A percentile compares a stretch with the other conserved stretches of the same genome.
Conservation (phyloP, 2,113 vertebrate genomes). For the Osmerus mordax region DNA sequence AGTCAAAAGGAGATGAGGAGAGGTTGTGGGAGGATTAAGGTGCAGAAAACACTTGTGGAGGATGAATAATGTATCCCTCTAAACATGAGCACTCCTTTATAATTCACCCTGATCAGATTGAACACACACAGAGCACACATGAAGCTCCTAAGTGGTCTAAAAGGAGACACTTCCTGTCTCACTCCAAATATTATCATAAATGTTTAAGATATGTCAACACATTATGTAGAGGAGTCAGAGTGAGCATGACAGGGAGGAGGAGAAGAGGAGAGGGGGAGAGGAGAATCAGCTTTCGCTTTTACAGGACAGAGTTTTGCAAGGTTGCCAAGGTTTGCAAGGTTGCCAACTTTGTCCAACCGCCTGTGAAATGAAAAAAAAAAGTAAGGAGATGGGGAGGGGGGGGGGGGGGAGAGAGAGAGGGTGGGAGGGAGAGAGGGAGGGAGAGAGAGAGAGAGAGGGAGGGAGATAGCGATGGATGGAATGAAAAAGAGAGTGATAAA, state of each 20-base stretch:
- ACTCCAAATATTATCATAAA: background rate
- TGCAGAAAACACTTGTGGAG: background rate
- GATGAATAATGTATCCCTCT: slow-evolving; percentile 1
- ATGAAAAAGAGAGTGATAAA: too few species aligned
- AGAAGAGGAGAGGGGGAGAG: background rate
- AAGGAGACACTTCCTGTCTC: slow-evolving; percentile 1
- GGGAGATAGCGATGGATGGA: too few species aligned
- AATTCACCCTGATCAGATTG: slow-evolving; percentile 4
- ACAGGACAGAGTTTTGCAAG: too few species aligned
- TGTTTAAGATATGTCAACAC: slow-evolving; percentile 5
- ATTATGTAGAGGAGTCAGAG: background rate
- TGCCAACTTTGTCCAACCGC: too few species aligned
- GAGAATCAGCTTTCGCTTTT: too few species aligned
- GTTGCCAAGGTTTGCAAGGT: too few species aligned
- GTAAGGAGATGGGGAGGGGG: too few species aligned
- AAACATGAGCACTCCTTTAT: slow-evolving; percentile 12
- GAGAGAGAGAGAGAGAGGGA: too few species aligned
- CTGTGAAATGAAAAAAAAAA: too few species aligned
- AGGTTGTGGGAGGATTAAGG: background rate
- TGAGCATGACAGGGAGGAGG: background rate
- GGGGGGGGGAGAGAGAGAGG: too few species aligned
- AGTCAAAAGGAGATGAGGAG: too few species aligned
- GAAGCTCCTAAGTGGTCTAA: background rate
- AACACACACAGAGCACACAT: background rate
- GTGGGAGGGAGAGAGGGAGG: too few species aligned